Evolutionary conservation across 1,140 invertebrate genomes (phyloP), one percentile per base, ranked within the genome.

Genomic region (Solenopsis invicta): DNA sequence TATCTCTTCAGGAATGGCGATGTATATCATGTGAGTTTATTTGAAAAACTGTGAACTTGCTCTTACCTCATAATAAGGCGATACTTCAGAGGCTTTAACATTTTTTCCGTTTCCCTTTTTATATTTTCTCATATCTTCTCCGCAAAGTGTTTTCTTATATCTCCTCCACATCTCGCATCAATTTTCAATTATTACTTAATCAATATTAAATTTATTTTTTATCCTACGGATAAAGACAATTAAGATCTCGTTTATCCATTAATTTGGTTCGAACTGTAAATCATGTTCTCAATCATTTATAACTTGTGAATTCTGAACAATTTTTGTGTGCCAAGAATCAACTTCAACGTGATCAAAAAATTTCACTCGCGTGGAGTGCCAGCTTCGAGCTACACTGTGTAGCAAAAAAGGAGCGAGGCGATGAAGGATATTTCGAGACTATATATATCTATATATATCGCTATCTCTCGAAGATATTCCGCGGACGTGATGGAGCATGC

Each of bases 401-500:
- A n/a, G 16, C 16, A 9, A 48, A 34, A 29, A 45, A 13, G 41
- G 34, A 45, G 34, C 10, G 66, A 69, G 21, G n/a, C 21, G 34
- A 37, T 71, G 52, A 64, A 61, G 67, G 54, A 34, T 59, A 52
- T n/a, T n/a, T 5, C 59, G 41, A 78, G 50, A 59, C 86, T 91
- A 78, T 87, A 29, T 29, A 29, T 29, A 59, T 64, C 52, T 75
- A 81, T 91, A 78, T 87, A 29, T 29, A 29, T 29, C 67, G 71
- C 52, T 75, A 81, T 78, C 75, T 87, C 64, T 80, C 76, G 61
- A 75, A 89, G 86, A 91, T 90, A 91, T 89, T 80, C 87, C 86
- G 80, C 62, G 85, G 85, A 88, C 69, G 71, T 88, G 88, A 93
- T 92, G 84, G 88, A 86, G 72, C 88, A 91, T 91, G 87, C 87